phyloP scores from a whole-genome alignment of 2,888 invertebrate species.

The Arctia plantaginis region DNA sequence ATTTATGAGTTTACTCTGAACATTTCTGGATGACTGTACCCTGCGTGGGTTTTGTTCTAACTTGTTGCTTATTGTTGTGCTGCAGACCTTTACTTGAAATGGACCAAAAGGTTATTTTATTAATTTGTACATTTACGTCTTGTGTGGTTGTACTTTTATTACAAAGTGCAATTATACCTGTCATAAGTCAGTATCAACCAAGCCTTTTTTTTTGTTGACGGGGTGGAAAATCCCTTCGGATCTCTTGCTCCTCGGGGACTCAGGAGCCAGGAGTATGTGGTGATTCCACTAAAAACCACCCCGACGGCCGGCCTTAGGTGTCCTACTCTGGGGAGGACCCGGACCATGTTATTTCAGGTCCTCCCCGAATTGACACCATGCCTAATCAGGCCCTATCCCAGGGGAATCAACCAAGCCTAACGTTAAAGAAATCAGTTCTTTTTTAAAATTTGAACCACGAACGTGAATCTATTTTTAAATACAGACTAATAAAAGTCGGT shows the following conservation, averaged over 20 bases:
- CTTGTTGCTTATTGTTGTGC: conserved; percentile 28
- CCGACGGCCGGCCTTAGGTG: too few species aligned
- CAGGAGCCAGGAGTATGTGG: too few species aligned
- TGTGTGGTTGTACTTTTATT: neutral
- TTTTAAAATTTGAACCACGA: neutral
- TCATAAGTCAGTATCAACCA: neutral
- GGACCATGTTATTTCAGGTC: too few species aligned
- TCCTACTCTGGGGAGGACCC: too few species aligned
- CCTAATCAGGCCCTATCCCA: too few species aligned
- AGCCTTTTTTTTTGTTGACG: too few species aligned
- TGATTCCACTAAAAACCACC: too few species aligned
- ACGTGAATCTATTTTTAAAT: neutral
- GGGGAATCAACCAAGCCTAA: neutral
- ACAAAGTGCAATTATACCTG: neutral
- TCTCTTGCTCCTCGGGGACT: too few species aligned
- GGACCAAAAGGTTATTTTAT: neutral
- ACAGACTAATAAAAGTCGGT: neutral
- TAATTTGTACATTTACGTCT: neutral
- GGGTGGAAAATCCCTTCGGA: too few species aligned
- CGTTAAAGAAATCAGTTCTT: neutral
- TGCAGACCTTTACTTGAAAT: neutral
- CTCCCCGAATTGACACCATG: too few species aligned
- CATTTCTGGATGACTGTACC: conserved; percentile 38
- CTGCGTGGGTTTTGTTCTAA: conserved; percentile 28
- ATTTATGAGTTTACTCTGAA: conserved; percentile 62